Evolutionary conservation across 2,113 vertebrate genomes (phyloP), one percentile per base, ranked within the genome.

Genomic region (Sorex fumeus): DNA sequence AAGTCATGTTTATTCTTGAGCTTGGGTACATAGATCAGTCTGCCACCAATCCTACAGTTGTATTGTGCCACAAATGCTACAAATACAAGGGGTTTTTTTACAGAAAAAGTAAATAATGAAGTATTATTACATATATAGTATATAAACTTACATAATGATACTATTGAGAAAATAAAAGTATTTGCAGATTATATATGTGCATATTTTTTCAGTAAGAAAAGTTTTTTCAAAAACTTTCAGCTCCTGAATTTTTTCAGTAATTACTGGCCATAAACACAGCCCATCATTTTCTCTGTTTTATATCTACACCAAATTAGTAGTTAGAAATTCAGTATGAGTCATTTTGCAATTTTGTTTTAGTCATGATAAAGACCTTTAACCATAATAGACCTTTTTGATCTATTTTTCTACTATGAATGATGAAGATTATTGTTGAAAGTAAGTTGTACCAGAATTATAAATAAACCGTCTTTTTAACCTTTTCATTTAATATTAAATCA

Each of bases 171-270:
- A 89, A 40, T 50, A 53, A 66, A 87, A 81, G n/a, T 47, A 87
- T 91, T 94, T 95, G 21, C 71, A 91, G 5, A 72, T 91, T 95
- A 53, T 34, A 57, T 95, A 30, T 45, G 72, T 86, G 93, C 96
- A 15, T 88, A 40, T 78, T 82, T 28, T 30, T 93, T 91, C 88
- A 70, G n/a, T 83, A 47, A 47, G 10, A 57, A 23, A 60, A 70
- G 30, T 85, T 72, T 83, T 78, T 79, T 53, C 40, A n/a, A 92
- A 84, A 45, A 79, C 18, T 19, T 94, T 81, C 13, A 76, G 19
- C 75, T 82, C 90, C 28, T 67, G 25, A 93, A 96, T 89, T 13
- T 71, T 88, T 91, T 91, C 10, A n/a, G 16, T 82, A 70, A 72
- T 91, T 74, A 47, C 72, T 80, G n/a, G 19, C n/a, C 67, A 43